Percentiles rank a stretch among this genome's conserved stretches.
Evolutionary conservation across 1,140 invertebrate species (phyloP).

Genomic region (Drosophila arizonae): DNA sequence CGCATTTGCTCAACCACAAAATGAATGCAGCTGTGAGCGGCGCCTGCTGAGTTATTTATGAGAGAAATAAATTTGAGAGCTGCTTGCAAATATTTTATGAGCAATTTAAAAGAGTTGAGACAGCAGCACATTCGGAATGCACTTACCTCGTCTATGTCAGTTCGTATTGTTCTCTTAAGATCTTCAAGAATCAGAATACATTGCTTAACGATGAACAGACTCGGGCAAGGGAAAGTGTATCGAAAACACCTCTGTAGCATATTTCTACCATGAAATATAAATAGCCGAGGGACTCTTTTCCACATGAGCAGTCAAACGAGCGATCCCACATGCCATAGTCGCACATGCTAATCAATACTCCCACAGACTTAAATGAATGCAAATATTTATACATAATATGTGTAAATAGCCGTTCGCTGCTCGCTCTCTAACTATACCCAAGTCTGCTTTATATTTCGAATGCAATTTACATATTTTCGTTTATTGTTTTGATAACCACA

Average conservation of each 20-base stretch:
- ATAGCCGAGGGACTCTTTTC: too few relatives aligned
- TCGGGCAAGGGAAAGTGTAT: not conserved
- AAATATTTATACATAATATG: not conserved
- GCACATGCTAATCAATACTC: not conserved
- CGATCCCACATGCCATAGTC: not conserved
- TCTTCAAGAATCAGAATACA: too few relatives aligned
- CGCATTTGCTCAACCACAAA: constrained; percentile 54
- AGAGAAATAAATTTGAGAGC: constrained; percentile 19
- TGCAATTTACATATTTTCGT: constrained; percentile 65
- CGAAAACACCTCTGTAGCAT: not conserved
- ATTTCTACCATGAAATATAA: too few relatives aligned
- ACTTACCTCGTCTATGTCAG: too few relatives aligned
- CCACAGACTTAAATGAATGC: not conserved
- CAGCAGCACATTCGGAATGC: not conserved
- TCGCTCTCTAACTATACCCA: constrained; percentile 17
- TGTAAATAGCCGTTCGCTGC: not conserved
- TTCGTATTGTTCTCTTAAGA: too few relatives aligned
- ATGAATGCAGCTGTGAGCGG: constrained; percentile 38
- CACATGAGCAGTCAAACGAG: too few relatives aligned
- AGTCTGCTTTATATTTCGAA: constrained; percentile 33
- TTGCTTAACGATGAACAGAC: too few relatives aligned
- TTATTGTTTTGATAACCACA: constrained; percentile 68
- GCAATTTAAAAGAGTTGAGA: constrained; percentile 1
- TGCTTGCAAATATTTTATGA: constrained; percentile 66
- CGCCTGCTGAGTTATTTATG: too few relatives aligned